Evolutionary conservation across 2,113 vertebrate species (phyloP).

Genomic region (Mesocricetus auratus): DNA sequence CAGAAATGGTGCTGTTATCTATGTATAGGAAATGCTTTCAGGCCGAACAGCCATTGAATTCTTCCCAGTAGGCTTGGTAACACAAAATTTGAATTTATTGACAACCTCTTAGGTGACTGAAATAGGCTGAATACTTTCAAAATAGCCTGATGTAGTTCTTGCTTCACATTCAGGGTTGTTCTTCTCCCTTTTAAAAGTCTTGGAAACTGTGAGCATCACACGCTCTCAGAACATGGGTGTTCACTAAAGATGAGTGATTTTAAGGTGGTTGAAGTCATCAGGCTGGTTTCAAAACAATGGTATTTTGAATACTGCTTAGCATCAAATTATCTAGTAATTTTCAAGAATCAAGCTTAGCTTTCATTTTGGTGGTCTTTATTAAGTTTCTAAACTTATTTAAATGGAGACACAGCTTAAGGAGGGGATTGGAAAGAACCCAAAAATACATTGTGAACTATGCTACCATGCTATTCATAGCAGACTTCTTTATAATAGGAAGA

Average conservation of each 20-base stretch:
- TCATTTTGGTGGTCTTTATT: neutral
- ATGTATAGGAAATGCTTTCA: slow-evolving; percentile 12
- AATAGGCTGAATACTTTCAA: slow-evolving; percentile 58
- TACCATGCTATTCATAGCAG: neutral
- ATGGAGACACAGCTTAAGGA: slow-evolving; percentile 29
- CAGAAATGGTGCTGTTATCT: slow-evolving; percentile 49
- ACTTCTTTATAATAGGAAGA: slow-evolving; percentile 60
- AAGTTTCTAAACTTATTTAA: slow-evolving; percentile 38
- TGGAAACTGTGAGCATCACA: neutral
- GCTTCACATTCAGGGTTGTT: neutral
- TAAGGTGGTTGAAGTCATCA: neutral
- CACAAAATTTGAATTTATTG: slow-evolving; percentile 59
- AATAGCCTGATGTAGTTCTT: neutral
- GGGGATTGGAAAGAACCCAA: slow-evolving; percentile 52
- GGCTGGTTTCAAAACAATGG: slow-evolving; percentile 47
- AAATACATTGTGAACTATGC: neutral
- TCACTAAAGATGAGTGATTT: slow-evolving; percentile 19
- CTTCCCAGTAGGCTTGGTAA: neutral
- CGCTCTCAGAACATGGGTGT: slow-evolving; percentile 26
- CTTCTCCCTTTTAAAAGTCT: neutral
- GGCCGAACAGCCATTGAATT: slow-evolving; percentile 44
- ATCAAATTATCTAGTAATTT: slow-evolving; percentile 61
- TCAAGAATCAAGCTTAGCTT: slow-evolving; percentile 41
- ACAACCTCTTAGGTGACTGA: neutral
- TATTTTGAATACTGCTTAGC: neutral